A percentile compares a stretch with the other conserved stretches of the same genome.
Evolutionary conservation across 2,113 vertebrate genomes (phyloP).

Genomic region (Mormyrus iriodes): DNA sequence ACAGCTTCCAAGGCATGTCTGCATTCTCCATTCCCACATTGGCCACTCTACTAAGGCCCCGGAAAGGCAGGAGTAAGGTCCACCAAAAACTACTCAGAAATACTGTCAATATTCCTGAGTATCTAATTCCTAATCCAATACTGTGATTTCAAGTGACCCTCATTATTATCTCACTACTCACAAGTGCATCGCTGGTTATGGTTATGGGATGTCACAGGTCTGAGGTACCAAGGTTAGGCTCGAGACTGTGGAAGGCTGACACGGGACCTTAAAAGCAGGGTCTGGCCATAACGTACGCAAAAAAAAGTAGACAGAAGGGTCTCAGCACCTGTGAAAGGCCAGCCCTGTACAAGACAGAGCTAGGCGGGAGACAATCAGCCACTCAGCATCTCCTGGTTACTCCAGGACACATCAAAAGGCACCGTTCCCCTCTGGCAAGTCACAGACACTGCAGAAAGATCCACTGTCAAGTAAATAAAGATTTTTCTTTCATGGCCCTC

Average conservation of each 20-base stretch:
- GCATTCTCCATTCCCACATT: not conserved
- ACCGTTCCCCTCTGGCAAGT: constrained; percentile 39
- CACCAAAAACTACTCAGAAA: not conserved
- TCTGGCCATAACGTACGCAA: not conserved
- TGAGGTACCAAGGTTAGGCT: not conserved
- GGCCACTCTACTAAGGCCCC: not conserved
- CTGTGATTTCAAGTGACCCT: not conserved
- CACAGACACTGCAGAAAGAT: not conserved
- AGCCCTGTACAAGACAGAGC: not conserved
- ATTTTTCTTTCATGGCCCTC: not conserved
- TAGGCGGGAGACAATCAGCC: not conserved
- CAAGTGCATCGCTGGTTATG: not conserved
- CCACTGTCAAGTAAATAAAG: not conserved
- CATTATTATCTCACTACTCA: not conserved
- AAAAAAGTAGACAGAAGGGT: not conserved
- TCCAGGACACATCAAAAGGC: constrained; percentile 36
- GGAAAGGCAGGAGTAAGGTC: not conserved
- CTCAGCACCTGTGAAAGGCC: constrained; percentile 8
- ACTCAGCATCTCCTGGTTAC: not conserved
- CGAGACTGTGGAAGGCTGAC: not conserved
- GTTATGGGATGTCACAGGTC: not conserved
- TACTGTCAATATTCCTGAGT: not conserved
- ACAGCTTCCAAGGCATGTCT: not conserved
- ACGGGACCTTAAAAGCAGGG: not conserved
- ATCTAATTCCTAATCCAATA: not conserved